Conservation (phyloP, 1,140 invertebrate genomes). For the Elysia chlorotica region DNA sequence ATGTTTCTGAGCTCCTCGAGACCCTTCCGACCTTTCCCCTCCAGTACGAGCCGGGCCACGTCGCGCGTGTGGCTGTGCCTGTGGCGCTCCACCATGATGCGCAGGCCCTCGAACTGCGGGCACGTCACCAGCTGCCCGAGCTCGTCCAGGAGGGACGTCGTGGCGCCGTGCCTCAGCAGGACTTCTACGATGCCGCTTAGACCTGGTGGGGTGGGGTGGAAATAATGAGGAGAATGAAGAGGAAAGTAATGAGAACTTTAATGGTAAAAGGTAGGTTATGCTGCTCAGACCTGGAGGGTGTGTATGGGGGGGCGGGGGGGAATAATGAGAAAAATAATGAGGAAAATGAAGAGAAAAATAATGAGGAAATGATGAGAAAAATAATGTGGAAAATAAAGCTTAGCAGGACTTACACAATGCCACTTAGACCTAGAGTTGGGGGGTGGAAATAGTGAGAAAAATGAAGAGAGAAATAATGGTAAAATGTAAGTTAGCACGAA, state of each 20-base stretch:
- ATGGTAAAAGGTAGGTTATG: not conserved
- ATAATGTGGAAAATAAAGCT: too few relatives aligned
- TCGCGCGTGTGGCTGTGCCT: conserved; percentile 41
- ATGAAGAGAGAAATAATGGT: too few relatives aligned
- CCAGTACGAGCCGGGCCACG: conserved; percentile 39
- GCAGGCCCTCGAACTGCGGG: conserved; percentile 46
- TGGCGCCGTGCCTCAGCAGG: conserved; percentile 44
- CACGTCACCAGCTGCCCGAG: conserved; percentile 40
- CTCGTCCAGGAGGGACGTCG: conserved; percentile 43
- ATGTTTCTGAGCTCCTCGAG: conserved; percentile 30
- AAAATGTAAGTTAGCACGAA: too few relatives aligned
- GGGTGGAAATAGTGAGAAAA: too few relatives aligned
- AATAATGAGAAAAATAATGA: too few relatives aligned
- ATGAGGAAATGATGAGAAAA: too few relatives aligned
- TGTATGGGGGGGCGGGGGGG: too few relatives aligned
- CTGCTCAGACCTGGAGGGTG: not conserved
- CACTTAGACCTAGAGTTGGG: too few relatives aligned
- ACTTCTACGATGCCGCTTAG: conserved; percentile 42
- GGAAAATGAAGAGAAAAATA: too few relatives aligned
- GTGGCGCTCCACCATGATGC: conserved; percentile 39
- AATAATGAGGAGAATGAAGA: not conserved
- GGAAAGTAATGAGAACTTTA: not conserved
- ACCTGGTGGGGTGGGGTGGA: conserved; percentile 33
- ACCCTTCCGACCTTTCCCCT: conserved; percentile 40
- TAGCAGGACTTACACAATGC: too few relatives aligned